phyloP scores from a whole-genome alignment of 2,888 invertebrate species.

The Pomacea canaliculata region DNA sequence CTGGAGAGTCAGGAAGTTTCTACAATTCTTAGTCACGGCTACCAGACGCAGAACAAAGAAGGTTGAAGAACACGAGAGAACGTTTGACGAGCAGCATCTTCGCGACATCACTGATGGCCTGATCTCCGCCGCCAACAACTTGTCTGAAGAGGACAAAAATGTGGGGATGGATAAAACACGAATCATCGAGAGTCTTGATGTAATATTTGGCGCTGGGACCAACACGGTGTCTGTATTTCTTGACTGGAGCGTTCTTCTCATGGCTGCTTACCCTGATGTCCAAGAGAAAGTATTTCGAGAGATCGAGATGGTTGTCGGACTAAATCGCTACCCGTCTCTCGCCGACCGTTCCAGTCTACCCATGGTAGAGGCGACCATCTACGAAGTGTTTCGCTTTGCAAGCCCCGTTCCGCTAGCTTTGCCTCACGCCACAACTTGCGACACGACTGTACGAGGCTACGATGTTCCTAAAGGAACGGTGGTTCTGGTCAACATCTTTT shows the following conservation, averaged over 20 bases:
- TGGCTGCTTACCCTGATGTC: conserved; percentile 49
- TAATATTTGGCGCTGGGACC: conserved; percentile 59
- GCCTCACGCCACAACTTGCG: neutral
- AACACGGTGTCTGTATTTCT: conserved; percentile 56
- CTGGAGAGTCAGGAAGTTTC: conserved; percentile 20
- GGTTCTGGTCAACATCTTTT: conserved; percentile 1
- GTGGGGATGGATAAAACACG: conserved; percentile 50
- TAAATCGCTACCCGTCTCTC: conserved; percentile 39
- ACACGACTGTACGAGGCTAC: neutral
- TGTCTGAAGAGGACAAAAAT: conserved; percentile 37
- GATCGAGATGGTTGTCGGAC: conserved; percentile 45
- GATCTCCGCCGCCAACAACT: conserved; percentile 24
- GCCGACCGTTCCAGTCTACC: conserved; percentile 32
- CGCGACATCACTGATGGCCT: conserved; percentile 49
- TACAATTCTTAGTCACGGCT: neutral
- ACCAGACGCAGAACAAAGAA: neutral
- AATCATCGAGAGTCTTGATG: conserved; percentile 53
- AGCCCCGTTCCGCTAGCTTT: neutral
- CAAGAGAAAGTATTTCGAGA: conserved; percentile 55
- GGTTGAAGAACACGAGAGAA: conserved; percentile 32
- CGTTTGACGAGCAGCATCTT: conserved; percentile 29
- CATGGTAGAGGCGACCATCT: neutral
- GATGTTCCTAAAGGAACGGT: conserved; percentile 1
- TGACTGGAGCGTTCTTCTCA: conserved; percentile 56
- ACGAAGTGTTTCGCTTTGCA: neutral